Conservation (phyloP, 2,888 invertebrate genomes). For the Cryptophagus acutangulus region DNA sequence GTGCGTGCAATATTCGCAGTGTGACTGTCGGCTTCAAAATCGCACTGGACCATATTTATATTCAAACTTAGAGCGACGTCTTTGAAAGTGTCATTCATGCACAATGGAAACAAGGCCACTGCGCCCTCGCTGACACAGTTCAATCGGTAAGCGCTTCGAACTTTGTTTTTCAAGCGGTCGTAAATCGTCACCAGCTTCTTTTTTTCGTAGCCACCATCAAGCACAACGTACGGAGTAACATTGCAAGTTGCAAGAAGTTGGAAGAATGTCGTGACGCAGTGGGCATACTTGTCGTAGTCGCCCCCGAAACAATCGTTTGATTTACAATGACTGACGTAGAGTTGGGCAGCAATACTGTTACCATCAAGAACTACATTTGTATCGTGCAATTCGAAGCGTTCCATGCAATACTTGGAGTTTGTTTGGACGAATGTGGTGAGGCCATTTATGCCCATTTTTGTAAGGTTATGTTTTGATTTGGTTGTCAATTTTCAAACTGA, state of each 20-base stretch:
- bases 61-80: slow-evolving; percentile 62
- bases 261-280: slow-evolving; percentile 63
- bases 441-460: slow-evolving; percentile 79
- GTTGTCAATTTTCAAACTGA: too few species aligned
- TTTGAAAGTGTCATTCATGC: slow-evolving; percentile 69
- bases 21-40: slow-evolving; percentile 87
- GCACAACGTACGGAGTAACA: slow-evolving; percentile 66
- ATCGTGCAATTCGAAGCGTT: slow-evolving; percentile 61
- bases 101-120: slow-evolving; percentile 65
- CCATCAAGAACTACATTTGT: slow-evolving; percentile 75
- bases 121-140: slow-evolving; percentile 54
- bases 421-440: slow-evolving; percentile 73
- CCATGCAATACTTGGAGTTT: slow-evolving; percentile 60
- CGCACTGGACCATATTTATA: slow-evolving; percentile 65
- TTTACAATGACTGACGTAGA: slow-evolving; percentile 58
- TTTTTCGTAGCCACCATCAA: slow-evolving; percentile 65
- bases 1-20: slow-evolving; percentile 76
- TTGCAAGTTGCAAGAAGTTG: slow-evolving; percentile 64
- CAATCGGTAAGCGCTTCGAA: slow-evolving; percentile 45
- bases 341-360: slow-evolving; percentile 65
- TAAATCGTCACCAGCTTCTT: slow-evolving; percentile 39
- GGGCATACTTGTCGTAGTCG: slow-evolving; percentile 75
- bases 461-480: too few species aligned
- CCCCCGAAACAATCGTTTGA: slow-evolving; percentile 75
- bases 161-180: slow-evolving; percentile 31